Base-by-base conservation (phyloP, 2,113 vertebrate genomes). In the Acanthochromis polyacanthus region DNA sequence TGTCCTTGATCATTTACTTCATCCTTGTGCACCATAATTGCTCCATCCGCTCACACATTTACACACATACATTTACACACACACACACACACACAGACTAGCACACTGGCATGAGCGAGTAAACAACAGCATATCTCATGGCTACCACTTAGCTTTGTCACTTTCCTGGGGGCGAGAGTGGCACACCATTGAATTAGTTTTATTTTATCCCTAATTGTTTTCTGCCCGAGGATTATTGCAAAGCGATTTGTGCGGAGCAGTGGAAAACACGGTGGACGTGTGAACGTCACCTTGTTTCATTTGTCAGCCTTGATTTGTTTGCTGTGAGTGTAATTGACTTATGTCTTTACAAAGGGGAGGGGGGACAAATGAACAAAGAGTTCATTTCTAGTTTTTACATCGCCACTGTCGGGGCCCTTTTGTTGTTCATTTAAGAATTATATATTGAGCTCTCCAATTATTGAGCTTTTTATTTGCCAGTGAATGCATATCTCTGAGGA, bases 151-250 rank as follows among this genome's bases (percentile, higher is more conserved):
- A 84, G 85, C 68, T 67, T 75, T 74, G 85, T 78, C 80, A 81
- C 65, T 88, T 73, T 89, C 74, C 78, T 65, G 64, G 38, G 64
- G 76, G 61, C 73, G 30, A 81, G 74, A 88, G 75, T 63, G 81
- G 75, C 81, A 82, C 65, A 50, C 55, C 74, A 87, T 68, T 88
- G 78, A 89, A 89, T 90, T 85, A 66, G 68, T 84, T 81, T 87
- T 90, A 79, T 89, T 89, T 89, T 64, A 83, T 88, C 68, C 78
- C 71, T 92, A 93, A 92, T 93, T 92, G 89, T 91, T 92, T 91
- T 87, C 74, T 71, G 85, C 89, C 86, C 1, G 36, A 70, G 81
- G 89, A 88, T 91, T 90, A 89, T 88, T 90, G 84, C 80, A 77
- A 67, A 85, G 88, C 69, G 69, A 90, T 93, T 90, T 90, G 86